Evolutionary conservation across 2,113 vertebrate species (phyloP).

Genomic region (Nothoprocta pentlandii): DNA sequence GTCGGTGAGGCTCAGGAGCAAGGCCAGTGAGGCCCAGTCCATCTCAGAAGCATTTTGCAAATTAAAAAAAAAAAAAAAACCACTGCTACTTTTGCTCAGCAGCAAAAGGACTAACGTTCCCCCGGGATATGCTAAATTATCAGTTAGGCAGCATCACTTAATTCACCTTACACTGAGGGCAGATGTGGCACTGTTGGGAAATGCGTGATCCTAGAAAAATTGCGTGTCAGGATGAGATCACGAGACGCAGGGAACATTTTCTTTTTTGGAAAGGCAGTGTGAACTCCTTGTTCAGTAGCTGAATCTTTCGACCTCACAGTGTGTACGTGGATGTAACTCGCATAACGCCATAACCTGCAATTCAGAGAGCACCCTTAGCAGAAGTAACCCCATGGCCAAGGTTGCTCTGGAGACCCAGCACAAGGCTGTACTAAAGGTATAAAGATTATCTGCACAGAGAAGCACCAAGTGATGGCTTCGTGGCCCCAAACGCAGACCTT

Average conservation of each 20-base stretch:
- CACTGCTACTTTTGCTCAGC: not conserved
- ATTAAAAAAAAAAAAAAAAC: not conserved
- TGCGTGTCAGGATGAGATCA: not conserved
- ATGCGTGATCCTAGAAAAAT: not conserved
- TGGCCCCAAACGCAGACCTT: not conserved
- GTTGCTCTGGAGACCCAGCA: not conserved
- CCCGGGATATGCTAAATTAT: not conserved
- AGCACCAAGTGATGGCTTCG: rapidly evolving
- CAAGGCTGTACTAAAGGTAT: not conserved
- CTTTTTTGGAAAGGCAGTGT: not conserved
- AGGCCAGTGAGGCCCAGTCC: not conserved
- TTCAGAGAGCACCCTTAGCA: not conserved
- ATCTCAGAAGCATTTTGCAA: not conserved
- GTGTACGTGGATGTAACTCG: not conserved
- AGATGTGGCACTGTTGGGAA: not conserved
- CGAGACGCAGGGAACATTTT: not conserved
- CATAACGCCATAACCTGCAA: not conserved
- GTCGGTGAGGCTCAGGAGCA: not conserved
- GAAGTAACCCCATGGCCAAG: not conserved
- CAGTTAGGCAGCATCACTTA: not conserved
- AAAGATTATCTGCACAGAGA: not conserved
- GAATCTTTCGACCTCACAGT: not conserved
- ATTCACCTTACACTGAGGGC: not conserved
- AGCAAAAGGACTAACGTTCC: not conserved
- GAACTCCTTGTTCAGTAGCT: not conserved